A percentile compares a stretch with the other conserved stretches of the same genome.
These are phyloP conservation scores for Larimichthys polyactis DNA, from an alignment of 2,113 vertebrate species.

Conservation along the genomic window DNA sequence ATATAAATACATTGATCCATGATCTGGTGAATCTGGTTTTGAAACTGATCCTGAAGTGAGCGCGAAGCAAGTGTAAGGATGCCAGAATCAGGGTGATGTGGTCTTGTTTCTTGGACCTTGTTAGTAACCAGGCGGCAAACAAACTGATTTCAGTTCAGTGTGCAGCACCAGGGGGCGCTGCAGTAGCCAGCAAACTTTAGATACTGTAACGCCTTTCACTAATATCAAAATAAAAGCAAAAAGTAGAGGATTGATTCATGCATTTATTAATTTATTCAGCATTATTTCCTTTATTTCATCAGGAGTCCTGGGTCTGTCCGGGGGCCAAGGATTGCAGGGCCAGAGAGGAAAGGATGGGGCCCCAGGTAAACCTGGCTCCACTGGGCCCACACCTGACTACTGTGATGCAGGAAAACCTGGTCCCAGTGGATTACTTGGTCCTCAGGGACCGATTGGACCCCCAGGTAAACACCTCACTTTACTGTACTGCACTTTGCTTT, in stretches of 20 bases:
- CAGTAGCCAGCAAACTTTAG: too few relatives aligned
- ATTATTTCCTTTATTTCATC: not conserved
- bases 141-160: not conserved
- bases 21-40: too few relatives aligned
- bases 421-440: slow-evolving; percentile 45
- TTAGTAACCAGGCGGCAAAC: too few relatives aligned
- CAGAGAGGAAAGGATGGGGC: slow-evolving; percentile 66
- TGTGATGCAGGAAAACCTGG: slow-evolving; percentile 66
- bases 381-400: slow-evolving; percentile 16
- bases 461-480: slow-evolving; percentile 54
- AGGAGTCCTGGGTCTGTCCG: slow-evolving; percentile 63
- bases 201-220: too few relatives aligned
- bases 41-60: too few relatives aligned
- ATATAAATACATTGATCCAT: not conserved
- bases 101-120: too few relatives aligned
- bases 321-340: slow-evolving; percentile 54
- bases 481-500: too few relatives aligned
- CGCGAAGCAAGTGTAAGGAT: too few relatives aligned
- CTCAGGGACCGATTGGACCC: slow-evolving; percentile 65
- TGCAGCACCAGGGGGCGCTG: too few relatives aligned
- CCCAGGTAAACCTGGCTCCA: slow-evolving; percentile 45
- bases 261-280: not conserved
- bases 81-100: too few relatives aligned
- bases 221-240: too few relatives aligned
- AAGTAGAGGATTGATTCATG: too few relatives aligned